Conservation (phyloP, 2,888 invertebrate species). For the Lobophora halterata region DNA sequence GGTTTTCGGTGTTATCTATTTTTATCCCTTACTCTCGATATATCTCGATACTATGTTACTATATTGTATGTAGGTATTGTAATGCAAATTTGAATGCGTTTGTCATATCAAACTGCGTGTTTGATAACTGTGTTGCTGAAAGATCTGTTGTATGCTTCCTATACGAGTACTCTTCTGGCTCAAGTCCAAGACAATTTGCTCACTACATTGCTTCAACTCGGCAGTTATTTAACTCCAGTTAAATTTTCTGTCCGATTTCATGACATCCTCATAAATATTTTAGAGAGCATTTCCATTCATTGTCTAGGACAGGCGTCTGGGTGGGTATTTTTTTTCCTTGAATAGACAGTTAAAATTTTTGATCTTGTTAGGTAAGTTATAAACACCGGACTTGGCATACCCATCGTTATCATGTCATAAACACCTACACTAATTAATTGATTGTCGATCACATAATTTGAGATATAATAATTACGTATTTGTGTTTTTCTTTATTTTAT, state of each 20-base stretch:
- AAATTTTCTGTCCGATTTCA: slow-evolving; percentile 17
- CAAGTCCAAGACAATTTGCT: slow-evolving; percentile 26
- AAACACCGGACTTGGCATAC: too few relatives aligned
- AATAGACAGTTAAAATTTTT: slow-evolving; percentile 41
- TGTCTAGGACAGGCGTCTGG: slow-evolving; percentile 14
- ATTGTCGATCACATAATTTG: too few relatives aligned
- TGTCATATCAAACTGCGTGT: slow-evolving; percentile 12
- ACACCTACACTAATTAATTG: too few relatives aligned
- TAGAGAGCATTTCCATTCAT: slow-evolving; percentile 10
- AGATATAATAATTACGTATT: too few relatives aligned
- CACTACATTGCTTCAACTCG: slow-evolving; percentile 19
- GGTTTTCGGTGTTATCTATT: slow-evolving; percentile 4
- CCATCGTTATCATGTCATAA: too few relatives aligned
- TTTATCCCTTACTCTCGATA: too few relatives aligned
- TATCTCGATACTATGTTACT: too few relatives aligned
- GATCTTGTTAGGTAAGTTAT: too few relatives aligned
- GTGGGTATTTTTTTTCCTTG: neutral
- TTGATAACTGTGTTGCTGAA: slow-evolving; percentile 20
- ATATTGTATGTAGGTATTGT: neutral
- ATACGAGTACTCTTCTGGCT: slow-evolving; percentile 29
- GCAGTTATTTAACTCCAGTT: slow-evolving; percentile 14
- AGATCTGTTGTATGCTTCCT: slow-evolving; percentile 20
- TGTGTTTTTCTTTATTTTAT: too few relatives aligned
- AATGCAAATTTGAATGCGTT: slow-evolving; percentile 10
- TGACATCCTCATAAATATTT: slow-evolving; percentile 20